Conservation (phyloP, 37 sponge, comb jelly and placozoan species). For the Spongia lamella region DNA sequence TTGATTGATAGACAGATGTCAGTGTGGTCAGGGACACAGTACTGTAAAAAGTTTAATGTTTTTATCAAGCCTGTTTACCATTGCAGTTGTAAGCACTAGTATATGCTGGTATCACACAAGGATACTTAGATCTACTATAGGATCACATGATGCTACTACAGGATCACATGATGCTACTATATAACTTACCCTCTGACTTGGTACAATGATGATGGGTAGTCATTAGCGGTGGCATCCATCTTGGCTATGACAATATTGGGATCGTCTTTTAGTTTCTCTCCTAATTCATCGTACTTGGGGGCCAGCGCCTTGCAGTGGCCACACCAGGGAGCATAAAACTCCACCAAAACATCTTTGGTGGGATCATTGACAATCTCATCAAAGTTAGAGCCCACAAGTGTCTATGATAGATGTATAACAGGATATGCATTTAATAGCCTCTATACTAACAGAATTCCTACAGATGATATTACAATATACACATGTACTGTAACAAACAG, state of each 20-base stretch:
- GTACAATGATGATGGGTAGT: conserved; percentile 61
- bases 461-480: not conserved
- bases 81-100: too few species aligned
- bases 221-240: conserved; percentile 91
- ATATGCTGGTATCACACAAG: too few species aligned
- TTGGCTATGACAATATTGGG: conserved; percentile 89
- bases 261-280: conserved; percentile 76
- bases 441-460: not conserved
- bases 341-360: conserved; percentile 82
- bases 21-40: too few species aligned
- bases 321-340: conserved; percentile 97
- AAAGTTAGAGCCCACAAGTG: conserved; percentile 86
- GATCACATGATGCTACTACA: too few species aligned
- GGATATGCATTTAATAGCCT: too few species aligned
- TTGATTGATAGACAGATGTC: too few species aligned
- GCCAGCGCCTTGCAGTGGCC: conserved; percentile 92
- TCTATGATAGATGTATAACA: conserved; percentile 41
- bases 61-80: too few species aligned
- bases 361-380: conserved; percentile 84
- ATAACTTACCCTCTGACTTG: conserved; percentile 87
- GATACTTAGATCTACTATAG: too few species aligned
- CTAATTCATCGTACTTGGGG: conserved; percentile 90
- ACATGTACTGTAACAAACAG: not conserved
- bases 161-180: too few species aligned
- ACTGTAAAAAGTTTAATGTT: too few species aligned